phyloP scores from a whole-genome alignment of 2,113 vertebrate genomes.

The Mirza zaza region DNA sequence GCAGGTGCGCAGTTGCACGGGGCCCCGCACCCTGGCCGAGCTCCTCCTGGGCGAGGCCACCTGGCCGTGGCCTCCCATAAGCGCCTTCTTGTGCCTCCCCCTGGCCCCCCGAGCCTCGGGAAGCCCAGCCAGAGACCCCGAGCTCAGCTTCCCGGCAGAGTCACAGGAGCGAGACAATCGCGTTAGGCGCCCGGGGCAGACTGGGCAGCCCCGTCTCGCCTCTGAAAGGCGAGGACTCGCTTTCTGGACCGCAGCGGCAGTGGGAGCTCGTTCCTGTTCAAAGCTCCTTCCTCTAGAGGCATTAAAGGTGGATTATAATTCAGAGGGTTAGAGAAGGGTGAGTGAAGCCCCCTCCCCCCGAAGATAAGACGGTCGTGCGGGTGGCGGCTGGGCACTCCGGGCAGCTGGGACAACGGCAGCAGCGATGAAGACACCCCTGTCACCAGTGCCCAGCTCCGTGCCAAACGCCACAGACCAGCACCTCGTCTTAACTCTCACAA shows the following conservation, averaged over 20 bases:
- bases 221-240: slow-evolving; percentile 68
- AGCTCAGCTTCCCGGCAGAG: slow-evolving; percentile 70
- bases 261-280: slow-evolving; percentile 73
- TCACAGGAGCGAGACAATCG: slow-evolving; percentile 76
- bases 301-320: slow-evolving; percentile 80
- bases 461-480: fast-evolving
- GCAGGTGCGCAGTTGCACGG: neutral
- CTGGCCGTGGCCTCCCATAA: neutral
- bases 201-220: slow-evolving; percentile 77
- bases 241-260: slow-evolving; percentile 72
- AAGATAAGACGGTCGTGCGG: slow-evolving; percentile 70
- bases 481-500: neutral
- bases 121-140: neutral
- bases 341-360: slow-evolving; percentile 62
- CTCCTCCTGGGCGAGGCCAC: neutral
- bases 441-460: fast-evolving
- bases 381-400: slow-evolving; percentile 68
- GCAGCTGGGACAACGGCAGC: slow-evolving; percentile 44
- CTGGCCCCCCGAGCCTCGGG: neutral
- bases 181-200: slow-evolving; percentile 76
- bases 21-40: neutral
- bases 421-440: neutral
- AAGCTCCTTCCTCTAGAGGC: slow-evolving; percentile 77
- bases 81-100: too few relatives aligned
- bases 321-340: slow-evolving; percentile 79